A percentile compares a stretch with the other conserved stretches of the same genome.
These are phyloP conservation scores for Hemicrepidius hirtus DNA, from an alignment of 2,888 invertebrate genomes.

Conservation along the genomic window DNA sequence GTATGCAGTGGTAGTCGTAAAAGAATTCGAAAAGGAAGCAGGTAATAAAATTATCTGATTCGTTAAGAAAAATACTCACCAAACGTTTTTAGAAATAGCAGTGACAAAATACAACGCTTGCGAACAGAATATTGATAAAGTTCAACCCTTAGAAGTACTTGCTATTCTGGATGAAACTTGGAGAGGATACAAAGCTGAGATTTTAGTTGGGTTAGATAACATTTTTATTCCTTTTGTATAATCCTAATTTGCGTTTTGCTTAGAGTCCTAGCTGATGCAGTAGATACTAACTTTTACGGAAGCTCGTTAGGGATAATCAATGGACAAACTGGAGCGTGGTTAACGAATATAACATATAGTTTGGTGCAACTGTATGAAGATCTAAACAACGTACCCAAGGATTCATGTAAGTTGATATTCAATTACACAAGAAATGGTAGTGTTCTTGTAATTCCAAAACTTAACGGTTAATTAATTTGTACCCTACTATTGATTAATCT, in stretches of 20 bases:
- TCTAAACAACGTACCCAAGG: neutral
- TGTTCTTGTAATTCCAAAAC: too few relatives aligned
- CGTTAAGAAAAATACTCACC: neutral
- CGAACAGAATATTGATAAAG: slow-evolving; percentile 63
- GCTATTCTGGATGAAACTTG: slow-evolving; percentile 77
- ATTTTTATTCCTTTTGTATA: slow-evolving; percentile 26
- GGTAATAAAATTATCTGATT: slow-evolving; percentile 60
- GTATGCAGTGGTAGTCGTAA: slow-evolving; percentile 72
- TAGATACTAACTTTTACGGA: slow-evolving; percentile 76
- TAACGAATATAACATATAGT: slow-evolving; percentile 76
- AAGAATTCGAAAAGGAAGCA: slow-evolving; percentile 73
- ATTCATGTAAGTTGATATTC: slow-evolving; percentile 2
- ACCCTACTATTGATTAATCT: too few relatives aligned
- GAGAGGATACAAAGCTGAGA: slow-evolving; percentile 75
- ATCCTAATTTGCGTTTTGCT: slow-evolving; percentile 50
- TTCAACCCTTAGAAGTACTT: slow-evolving; percentile 74
- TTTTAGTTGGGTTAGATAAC: slow-evolving; percentile 61
- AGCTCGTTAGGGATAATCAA: slow-evolving; percentile 79
- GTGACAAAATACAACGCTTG: slow-evolving; percentile 65
- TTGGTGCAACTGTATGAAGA: slow-evolving; percentile 71
- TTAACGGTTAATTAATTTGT: too few relatives aligned
- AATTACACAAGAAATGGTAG: neutral
- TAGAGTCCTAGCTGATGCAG: slow-evolving; percentile 76
- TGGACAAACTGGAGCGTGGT: slow-evolving; percentile 77
- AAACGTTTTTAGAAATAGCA: slow-evolving; percentile 55